phyloP scores from a whole-genome alignment of 2,888 invertebrate species.

The Drosophila vallismaia region DNA sequence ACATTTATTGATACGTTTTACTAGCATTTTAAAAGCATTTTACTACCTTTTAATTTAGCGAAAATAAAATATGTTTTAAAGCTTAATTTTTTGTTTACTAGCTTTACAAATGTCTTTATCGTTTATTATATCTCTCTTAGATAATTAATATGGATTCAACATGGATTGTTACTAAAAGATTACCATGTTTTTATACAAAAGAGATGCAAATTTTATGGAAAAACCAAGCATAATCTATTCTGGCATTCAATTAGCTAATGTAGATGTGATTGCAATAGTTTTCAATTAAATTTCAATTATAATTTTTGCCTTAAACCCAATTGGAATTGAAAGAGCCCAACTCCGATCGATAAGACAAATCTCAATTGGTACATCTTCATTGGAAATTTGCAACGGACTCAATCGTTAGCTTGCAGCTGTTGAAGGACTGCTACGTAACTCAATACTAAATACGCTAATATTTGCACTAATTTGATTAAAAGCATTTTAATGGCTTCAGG shows the following conservation, averaged over 20 bases:
- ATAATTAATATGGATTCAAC: too few species aligned
- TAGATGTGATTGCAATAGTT: not conserved
- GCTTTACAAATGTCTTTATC: too few species aligned
- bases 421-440: conserved; percentile 22
- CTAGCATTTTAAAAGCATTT: too few species aligned
- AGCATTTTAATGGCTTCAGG: conserved; percentile 74
- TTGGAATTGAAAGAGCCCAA: not conserved
- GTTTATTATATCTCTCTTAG: too few species aligned
- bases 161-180: too few species aligned
- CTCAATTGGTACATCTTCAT: not conserved
- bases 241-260: not conserved
- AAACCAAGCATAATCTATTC: not conserved
- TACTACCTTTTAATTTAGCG: too few species aligned
- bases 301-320: not conserved
- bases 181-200: too few species aligned
- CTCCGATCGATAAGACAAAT: conserved; percentile 1
- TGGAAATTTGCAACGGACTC: not conserved
- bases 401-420: conserved; percentile 13
- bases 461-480: conserved; percentile 78
- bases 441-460: conserved; percentile 54
- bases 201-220: too few species aligned
- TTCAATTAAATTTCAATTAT: not conserved
- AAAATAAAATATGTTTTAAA: too few species aligned
- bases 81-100: too few species aligned
- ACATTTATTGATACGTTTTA: not conserved